Conservation (phyloP, 2,888 invertebrate genomes). For the Ecdyonurus torrentis region DNA sequence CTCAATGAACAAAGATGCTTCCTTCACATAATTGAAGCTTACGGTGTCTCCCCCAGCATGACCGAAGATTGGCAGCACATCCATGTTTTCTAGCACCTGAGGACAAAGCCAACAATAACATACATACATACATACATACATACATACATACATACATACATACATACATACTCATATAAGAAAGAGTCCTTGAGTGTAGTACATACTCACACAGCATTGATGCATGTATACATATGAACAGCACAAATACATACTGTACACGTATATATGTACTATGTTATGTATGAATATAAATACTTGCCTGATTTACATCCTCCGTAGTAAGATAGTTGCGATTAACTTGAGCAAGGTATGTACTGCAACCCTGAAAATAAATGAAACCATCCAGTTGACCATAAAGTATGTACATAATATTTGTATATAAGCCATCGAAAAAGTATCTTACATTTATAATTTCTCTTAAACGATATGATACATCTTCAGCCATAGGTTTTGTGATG, state of each 20-base stretch:
- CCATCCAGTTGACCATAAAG: not conserved
- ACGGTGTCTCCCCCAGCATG: constrained; percentile 5
- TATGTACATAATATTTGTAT: not conserved
- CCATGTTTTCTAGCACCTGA: constrained; percentile 10
- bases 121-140: no score
- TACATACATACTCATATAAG: no score
- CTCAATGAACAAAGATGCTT: constrained; percentile 10
- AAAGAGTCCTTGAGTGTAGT: no score
- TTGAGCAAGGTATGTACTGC: constrained; percentile 12
- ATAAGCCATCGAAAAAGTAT: not conserved
- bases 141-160: no score
- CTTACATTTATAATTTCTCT: constrained; percentile 26
- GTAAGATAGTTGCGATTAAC: constrained; percentile 12
- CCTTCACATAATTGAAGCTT: constrained; percentile 8
- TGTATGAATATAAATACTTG: no score
- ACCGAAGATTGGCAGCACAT: constrained; percentile 12
- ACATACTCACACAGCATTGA: no score
- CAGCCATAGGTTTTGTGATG: constrained; percentile 24
- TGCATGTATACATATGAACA: no score
- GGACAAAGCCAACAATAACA: no score
- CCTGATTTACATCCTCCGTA: constrained; percentile 11
- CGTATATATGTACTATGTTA: no score
- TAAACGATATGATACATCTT: constrained; percentile 27
- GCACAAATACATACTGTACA: no score
- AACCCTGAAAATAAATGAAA: constrained; percentile 11